Percentiles rank a stretch among this genome's conserved stretches.
Conservation (phyloP, 2,888 invertebrate species). For the Blastobasis adustella region DNA sequence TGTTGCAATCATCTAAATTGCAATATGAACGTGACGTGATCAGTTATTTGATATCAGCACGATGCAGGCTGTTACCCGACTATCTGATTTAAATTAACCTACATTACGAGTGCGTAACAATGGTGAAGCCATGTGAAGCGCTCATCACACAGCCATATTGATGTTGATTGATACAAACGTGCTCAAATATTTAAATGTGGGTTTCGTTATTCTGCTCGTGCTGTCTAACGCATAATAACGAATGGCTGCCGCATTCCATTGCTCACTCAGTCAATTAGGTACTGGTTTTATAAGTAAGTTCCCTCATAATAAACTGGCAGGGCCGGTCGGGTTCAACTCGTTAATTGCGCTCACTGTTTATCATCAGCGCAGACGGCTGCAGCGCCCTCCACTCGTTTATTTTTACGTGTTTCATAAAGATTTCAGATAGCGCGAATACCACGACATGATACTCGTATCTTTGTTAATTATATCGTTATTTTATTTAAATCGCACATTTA, state of each 20-base stretch:
- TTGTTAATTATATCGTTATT: too few species aligned
- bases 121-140: constrained; percentile 17
- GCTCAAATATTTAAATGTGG: constrained; percentile 57
- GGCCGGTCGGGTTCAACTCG: neutral
- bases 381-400: too few species aligned
- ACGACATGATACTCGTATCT: too few species aligned
- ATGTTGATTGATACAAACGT: constrained; percentile 45
- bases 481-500: too few species aligned
- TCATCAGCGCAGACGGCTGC: too few species aligned
- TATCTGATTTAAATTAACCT: constrained; percentile 25
- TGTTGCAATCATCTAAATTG: too few species aligned
- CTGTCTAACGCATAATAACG: constrained; percentile 46
- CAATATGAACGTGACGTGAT: too few species aligned
- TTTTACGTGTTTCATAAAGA: too few species aligned
- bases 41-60: too few species aligned
- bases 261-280: constrained; percentile 43
- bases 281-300: constrained; percentile 28
- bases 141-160: constrained; percentile 30
- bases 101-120: constrained; percentile 27
- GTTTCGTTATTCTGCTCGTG: constrained; percentile 51
- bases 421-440: too few species aligned
- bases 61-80: neutral
- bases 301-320: neutral
- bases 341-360: neutral
- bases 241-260: constrained; percentile 64